Evolutionary conservation across 2,888 invertebrate genomes (phyloP).

Genomic region (Fragum whitleyi): DNA sequence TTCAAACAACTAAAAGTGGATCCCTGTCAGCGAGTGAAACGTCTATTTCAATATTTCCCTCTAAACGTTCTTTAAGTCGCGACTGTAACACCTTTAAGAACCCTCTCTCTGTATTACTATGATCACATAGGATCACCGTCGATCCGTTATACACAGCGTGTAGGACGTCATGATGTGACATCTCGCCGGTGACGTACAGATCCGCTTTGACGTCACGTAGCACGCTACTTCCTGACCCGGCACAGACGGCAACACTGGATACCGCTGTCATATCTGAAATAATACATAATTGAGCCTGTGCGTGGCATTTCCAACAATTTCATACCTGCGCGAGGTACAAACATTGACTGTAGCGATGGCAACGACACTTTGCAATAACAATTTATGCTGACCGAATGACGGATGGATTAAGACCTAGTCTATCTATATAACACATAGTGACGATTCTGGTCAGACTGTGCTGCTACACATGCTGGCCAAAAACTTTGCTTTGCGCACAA

Average conservation of each 20-base stretch:
- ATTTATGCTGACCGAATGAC: too few species aligned
- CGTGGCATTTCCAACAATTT: too few species aligned
- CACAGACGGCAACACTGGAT: slow-evolving; percentile 92
- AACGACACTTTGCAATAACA: too few species aligned
- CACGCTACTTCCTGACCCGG: slow-evolving; percentile 94
- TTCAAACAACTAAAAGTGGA: not conserved
- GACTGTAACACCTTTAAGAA: slow-evolving; percentile 89
- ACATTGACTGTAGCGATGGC: too few species aligned
- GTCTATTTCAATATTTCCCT: slow-evolving; percentile 83
- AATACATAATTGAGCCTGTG: too few species aligned
- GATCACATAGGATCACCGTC: slow-evolving; percentile 95
- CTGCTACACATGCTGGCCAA: too few species aligned
- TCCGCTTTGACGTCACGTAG: slow-evolving; percentile 91
- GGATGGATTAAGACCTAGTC: too few species aligned
- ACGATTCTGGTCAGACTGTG: too few species aligned
- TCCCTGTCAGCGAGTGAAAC: not conserved
- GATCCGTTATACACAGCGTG: slow-evolving; percentile 93
- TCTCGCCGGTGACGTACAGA: slow-evolving; percentile 94
- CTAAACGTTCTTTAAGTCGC: slow-evolving; percentile 78
- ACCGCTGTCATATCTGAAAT: slow-evolving; percentile 58
- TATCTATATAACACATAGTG: too few species aligned
- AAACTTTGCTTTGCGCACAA: too few species aligned
- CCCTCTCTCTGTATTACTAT: slow-evolving; percentile 97
- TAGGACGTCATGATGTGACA: slow-evolving; percentile 97
- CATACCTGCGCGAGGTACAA: too few species aligned